phyloP scores from a whole-genome alignment of 2,797 vertebrate genomes.

The Mycteria americana region DNA sequence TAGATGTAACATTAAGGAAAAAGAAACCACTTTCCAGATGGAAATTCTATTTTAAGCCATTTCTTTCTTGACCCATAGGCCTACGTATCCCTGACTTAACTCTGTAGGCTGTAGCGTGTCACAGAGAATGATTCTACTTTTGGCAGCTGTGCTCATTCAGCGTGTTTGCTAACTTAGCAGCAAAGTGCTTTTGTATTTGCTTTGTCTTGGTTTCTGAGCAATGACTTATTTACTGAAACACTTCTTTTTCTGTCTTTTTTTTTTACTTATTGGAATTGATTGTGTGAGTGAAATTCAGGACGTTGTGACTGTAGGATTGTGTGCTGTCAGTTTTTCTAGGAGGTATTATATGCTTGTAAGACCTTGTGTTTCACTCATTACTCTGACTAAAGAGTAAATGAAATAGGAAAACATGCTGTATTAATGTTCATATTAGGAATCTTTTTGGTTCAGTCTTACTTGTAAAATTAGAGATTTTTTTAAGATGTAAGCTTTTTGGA shows the following conservation, averaged over 20 bases:
- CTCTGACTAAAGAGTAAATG: slow-evolving; percentile 28
- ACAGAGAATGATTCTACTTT: slow-evolving; percentile 20
- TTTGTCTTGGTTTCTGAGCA: slow-evolving; percentile 47
- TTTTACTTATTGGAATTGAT: slow-evolving; percentile 22
- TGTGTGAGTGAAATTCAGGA: slow-evolving; percentile 40
- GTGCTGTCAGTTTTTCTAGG: not conserved
- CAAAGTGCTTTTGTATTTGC: slow-evolving; percentile 50
- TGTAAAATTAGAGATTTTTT: slow-evolving; percentile 37
- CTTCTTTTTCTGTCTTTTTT: not conserved
- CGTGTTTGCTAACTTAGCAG: slow-evolving; percentile 26
- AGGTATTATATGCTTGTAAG: not conserved
- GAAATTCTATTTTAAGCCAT: slow-evolving; percentile 67
- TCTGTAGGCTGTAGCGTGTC: slow-evolving; percentile 35
- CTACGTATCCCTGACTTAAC: not conserved
- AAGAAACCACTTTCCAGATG: slow-evolving; percentile 60
- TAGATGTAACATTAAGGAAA: slow-evolving; percentile 58
- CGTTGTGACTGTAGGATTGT: not conserved
- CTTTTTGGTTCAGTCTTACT: slow-evolving; percentile 19
- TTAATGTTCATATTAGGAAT: slow-evolving; percentile 41
- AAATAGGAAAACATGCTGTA: not conserved
- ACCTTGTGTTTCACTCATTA: slow-evolving; percentile 28
- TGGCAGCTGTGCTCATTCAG: slow-evolving; percentile 33
- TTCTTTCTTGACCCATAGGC: slow-evolving; percentile 63
- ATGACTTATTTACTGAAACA: slow-evolving; percentile 49
- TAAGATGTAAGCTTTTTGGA: slow-evolving; percentile 32